These are phyloP conservation scores for Diplodus sargus DNA, from an alignment of 2,797 vertebrate genomes.

Conservation along the genomic window DNA sequence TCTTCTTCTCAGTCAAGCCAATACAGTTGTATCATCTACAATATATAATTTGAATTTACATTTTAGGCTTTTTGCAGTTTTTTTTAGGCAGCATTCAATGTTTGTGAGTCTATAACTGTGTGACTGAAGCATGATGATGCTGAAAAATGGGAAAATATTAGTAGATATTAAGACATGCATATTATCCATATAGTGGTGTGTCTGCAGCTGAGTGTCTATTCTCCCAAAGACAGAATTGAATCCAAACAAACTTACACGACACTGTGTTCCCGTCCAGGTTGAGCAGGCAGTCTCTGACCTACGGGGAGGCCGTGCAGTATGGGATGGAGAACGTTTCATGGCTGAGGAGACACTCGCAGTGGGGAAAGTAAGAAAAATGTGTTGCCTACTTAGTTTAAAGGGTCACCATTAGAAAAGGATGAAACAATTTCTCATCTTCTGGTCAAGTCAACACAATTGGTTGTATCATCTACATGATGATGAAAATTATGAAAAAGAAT, in stretches of 20 bases:
- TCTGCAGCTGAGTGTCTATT: rapidly evolving
- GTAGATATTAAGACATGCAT: neutral
- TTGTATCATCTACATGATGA: too few relatives aligned
- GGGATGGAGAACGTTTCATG: constrained; percentile 90
- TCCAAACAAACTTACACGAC: neutral
- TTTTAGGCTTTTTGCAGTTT: neutral
- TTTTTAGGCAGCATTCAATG: too few relatives aligned
- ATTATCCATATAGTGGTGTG: neutral
- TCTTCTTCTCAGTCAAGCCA: too few relatives aligned
- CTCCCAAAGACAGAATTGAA: too few relatives aligned
- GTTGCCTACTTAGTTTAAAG: neutral
- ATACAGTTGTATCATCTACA: too few relatives aligned
- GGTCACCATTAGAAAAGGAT: neutral
- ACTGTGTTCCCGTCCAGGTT: constrained; percentile 77
- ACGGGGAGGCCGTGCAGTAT: constrained; percentile 90
- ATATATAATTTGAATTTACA: too few relatives aligned
- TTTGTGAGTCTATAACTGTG: neutral
- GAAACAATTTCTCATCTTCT: neutral
- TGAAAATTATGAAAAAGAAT: neutral
- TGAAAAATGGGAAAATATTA: neutral
- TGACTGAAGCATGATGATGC: neutral
- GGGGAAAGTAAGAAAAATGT: constrained; percentile 89
- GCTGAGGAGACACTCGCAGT: constrained; percentile 88
- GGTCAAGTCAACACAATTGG: neutral
- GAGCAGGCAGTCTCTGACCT: constrained; percentile 90